Percentiles rank a stretch among this genome's conserved stretches.
These are phyloP conservation scores for Lycia hirtaria DNA, from an alignment of 2,888 invertebrate species.

Conservation along the genomic window DNA sequence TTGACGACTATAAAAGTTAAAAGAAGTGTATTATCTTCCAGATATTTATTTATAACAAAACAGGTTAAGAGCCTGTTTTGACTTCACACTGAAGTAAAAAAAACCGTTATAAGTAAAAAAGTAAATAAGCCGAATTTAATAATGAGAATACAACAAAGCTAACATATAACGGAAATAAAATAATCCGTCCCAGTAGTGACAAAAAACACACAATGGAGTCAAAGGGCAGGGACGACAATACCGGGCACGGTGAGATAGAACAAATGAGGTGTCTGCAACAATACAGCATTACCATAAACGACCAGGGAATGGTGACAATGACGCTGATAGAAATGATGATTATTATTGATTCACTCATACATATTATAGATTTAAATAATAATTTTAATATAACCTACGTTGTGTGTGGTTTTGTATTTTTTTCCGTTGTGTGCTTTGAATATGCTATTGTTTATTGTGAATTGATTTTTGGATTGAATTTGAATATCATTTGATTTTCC, in stretches of 20 bases:
- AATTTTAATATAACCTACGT: conserved; percentile 35
- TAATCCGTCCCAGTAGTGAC: conserved; percentile 74
- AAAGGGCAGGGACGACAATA: conserved; percentile 82
- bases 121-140: conserved; percentile 52
- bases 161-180: conserved; percentile 82
- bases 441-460: conserved; percentile 11
- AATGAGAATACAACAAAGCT: conserved; percentile 69
- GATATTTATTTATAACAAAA: neutral
- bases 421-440: conserved; percentile 31
- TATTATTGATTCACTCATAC: conserved; percentile 59
- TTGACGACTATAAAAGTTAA: too few relatives aligned
- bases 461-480: conserved; percentile 1
- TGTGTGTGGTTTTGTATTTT: conserved; percentile 42
- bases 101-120: conserved; percentile 1
- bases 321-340: conserved; percentile 52
- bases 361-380: conserved; percentile 48
- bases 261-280: conserved; percentile 79
- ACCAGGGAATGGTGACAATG: conserved; percentile 56
- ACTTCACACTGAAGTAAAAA: neutral
- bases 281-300: conserved; percentile 81
- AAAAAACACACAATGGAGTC: conserved; percentile 84
- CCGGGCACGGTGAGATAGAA: conserved; percentile 68
- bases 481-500: conserved; percentile 5
- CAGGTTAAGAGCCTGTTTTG: neutral
- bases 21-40: neutral